These are phyloP conservation scores for Rallus crepitans DNA, from an alignment of 2,797 vertebrate genomes.

Conservation along the genomic window DNA sequence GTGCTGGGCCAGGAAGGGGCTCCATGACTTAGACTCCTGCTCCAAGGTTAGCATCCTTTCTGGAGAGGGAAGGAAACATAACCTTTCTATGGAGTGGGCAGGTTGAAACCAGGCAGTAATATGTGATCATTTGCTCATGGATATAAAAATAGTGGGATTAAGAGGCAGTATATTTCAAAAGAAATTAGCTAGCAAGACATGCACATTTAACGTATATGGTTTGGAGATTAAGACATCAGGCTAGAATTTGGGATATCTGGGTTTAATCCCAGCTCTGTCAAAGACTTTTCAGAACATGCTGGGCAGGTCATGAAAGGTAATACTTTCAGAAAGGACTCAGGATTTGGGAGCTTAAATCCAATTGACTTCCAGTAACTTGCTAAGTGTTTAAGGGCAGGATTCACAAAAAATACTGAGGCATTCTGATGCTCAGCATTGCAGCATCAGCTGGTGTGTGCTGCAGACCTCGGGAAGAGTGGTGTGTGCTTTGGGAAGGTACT, in stretches of 20 bases:
- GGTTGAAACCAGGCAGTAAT: neutral
- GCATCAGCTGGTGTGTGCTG: neutral
- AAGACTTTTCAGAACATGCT: slow-evolving; percentile 6
- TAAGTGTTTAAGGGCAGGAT: slow-evolving; percentile 14
- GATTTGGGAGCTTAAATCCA: slow-evolving; percentile 39
- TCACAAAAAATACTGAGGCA: neutral
- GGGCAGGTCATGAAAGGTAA: neutral
- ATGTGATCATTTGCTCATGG: neutral
- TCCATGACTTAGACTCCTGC: neutral
- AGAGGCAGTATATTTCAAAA: slow-evolving; percentile 24
- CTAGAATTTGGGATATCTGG: slow-evolving; percentile 15
- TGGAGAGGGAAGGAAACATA: neutral
- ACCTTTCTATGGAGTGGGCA: neutral
- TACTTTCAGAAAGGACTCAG: slow-evolving; percentile 18
- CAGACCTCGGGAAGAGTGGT: neutral
- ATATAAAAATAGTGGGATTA: slow-evolving; percentile 37
- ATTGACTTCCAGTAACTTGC: slow-evolving; percentile 14
- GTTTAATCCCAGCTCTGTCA: slow-evolving; percentile 44
- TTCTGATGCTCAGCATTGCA: neutral
- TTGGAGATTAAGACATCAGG: slow-evolving; percentile 31
- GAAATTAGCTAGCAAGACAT: slow-evolving; percentile 3
- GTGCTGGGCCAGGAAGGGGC: neutral
- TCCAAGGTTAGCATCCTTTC: neutral
- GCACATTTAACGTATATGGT: neutral
- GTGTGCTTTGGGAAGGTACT: neutral